Conservation (phyloP, 2,113 vertebrate genomes). For the Crotalus tigris region DNA sequence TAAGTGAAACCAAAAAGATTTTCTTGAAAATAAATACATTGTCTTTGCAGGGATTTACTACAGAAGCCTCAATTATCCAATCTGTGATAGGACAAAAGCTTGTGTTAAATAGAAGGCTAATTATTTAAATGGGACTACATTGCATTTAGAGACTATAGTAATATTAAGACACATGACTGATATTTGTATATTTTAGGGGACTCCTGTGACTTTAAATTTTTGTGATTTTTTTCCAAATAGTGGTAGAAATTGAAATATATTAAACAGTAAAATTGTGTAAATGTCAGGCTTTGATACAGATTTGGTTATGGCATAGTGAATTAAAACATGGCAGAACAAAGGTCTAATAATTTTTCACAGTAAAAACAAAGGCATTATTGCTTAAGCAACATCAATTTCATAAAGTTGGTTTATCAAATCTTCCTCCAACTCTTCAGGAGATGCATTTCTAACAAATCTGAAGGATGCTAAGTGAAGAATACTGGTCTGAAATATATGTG, state of each 20-base stretch:
- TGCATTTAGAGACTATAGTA: not conserved
- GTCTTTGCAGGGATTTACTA: not conserved
- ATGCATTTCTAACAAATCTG: not conserved
- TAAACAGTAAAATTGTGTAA: not conserved
- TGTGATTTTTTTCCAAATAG: not conserved
- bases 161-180: not conserved
- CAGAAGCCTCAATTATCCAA: not conserved
- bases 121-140: slow-evolving; percentile 1
- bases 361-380: not conserved
- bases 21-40: slow-evolving; percentile 9
- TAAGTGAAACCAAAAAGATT: slow-evolving; percentile 21
- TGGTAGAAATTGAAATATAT: not conserved
- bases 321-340: not conserved
- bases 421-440: not conserved
- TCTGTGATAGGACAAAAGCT: not conserved
- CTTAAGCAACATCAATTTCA: not conserved
- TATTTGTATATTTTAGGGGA: not conserved
- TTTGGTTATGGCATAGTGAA: not conserved
- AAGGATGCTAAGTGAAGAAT: not conserved
- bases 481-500: not conserved
- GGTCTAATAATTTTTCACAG: not conserved
- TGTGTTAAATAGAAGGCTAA: not conserved
- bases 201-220: not conserved
- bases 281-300: not conserved
- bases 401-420: not conserved